Evolutionary conservation across 2,888 invertebrate species (phyloP).

Genomic region (Dascillus cervinus): DNA sequence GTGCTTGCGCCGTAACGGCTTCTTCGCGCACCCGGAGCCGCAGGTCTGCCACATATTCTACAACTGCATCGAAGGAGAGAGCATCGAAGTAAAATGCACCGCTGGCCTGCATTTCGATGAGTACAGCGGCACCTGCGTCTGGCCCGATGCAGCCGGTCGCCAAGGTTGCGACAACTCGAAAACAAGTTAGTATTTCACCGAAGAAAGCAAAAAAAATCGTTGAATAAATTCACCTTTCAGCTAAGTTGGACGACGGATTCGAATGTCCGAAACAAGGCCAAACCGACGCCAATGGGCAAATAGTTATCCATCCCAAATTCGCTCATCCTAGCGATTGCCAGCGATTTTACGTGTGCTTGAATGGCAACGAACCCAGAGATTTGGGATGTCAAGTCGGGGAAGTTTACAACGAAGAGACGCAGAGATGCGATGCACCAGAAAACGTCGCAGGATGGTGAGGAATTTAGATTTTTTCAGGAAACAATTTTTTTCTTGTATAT

Average conservation of each 20-base stretch:
- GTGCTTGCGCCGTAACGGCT: conserved; percentile 82
- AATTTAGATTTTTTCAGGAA: conserved; percentile 5
- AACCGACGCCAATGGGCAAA: conserved; percentile 60
- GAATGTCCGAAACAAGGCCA: conserved; percentile 68
- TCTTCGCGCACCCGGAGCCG: conserved; percentile 83
- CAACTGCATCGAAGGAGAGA: conserved; percentile 83
- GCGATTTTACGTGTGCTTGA: conserved; percentile 85
- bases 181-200: conserved; percentile 22
- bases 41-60: conserved; percentile 77
- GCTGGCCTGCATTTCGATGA: conserved; percentile 85
- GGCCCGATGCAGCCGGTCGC: conserved; percentile 76
- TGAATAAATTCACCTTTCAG: conserved; percentile 40
- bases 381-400: conserved; percentile 79
- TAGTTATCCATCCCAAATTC: conserved; percentile 76
- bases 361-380: conserved; percentile 79
- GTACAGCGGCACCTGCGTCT: conserved; percentile 81
- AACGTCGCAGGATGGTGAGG: conserved; percentile 83
- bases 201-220: background rate
- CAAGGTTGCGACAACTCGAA: conserved; percentile 56
- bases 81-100: conserved; percentile 75
- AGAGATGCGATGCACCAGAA: conserved; percentile 83
- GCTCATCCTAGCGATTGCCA: conserved; percentile 84
- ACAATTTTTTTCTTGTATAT: conserved; percentile 4
- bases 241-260: conserved; percentile 75
- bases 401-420: conserved; percentile 82